Evolutionary conservation across 2,888 invertebrate species (phyloP).

Genomic region (Apodemia duryi): DNA sequence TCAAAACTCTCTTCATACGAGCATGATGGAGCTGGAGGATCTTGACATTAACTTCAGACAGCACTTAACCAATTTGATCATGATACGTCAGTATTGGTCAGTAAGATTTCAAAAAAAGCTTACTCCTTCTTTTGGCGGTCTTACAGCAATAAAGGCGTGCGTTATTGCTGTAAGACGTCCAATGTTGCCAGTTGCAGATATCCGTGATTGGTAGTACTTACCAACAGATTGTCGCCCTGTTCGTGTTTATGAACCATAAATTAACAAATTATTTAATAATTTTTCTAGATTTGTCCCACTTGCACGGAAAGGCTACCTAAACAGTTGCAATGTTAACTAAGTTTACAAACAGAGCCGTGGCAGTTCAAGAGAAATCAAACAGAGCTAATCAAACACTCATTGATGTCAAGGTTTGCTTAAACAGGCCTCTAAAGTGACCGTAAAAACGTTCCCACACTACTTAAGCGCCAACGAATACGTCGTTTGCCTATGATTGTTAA

Average conservation of each 20-base stretch:
- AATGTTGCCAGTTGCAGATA: too few species aligned
- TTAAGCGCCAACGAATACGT: neutral
- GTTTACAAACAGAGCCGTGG: neutral
- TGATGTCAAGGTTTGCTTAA: constrained; percentile 5
- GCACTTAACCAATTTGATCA: too few species aligned
- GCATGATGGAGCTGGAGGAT: too few species aligned
- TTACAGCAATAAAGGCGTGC: too few species aligned
- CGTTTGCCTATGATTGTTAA: neutral
- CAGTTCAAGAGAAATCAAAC: constrained; percentile 1
- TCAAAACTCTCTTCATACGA: too few species aligned
- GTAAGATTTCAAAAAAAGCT: too few species aligned
- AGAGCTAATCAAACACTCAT: constrained; percentile 8
- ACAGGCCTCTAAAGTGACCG: constrained; percentile 7
- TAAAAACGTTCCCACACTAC: constrained; percentile 8
- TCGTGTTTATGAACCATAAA: neutral
- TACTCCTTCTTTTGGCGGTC: too few species aligned
- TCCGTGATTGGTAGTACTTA: too few species aligned
- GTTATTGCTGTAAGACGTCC: too few species aligned
- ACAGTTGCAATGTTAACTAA: neutral
- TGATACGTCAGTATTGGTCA: too few species aligned
- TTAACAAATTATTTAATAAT: neutral
- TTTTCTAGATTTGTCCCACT: neutral
- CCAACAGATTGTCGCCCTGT: too few species aligned
- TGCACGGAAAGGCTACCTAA: neutral
- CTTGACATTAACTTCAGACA: too few species aligned